Base-by-base conservation (phyloP, 2,797 vertebrate species). In the Chaunax sp. region DNA sequence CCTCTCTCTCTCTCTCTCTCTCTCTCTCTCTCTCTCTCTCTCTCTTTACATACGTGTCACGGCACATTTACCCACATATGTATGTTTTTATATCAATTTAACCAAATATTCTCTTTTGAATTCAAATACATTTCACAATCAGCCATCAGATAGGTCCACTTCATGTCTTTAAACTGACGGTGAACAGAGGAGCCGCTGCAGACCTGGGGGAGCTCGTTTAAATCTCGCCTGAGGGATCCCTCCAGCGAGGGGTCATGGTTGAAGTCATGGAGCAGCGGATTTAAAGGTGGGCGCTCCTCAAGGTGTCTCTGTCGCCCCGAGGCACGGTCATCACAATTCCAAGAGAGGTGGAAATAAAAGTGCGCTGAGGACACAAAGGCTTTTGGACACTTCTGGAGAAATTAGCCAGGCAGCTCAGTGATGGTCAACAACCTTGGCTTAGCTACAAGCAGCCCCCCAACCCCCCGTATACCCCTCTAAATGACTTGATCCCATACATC, bases 121-220 rank as follows among this genome's bases (percentile, higher is more conserved):
- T 83, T 86, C 72, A 66, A 73, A 86, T 80, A 65, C 15, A 40
- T 60, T 68, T 57, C 44, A 73, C 81, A 72, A 81, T 78, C 69
- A 80, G 30, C n/a, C 85, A 69, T 81, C 85, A 86, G 63, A 83
- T 66, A 71, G 45, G 77, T 43, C 69, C 75, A 58, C 79, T 83
- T 85, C 83, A 71, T 5, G 60, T 69, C 80, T 90, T 81, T 66
- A 44, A 79, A 82, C 75, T 78, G 15, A 82, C 69, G 85, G 77
- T 71, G 78, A 82, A 78, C 45, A 75, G 83, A 77, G 78, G 69
- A 78, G 73, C 75, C 55, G 56, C 78, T 7, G 69, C 51, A 61
- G 90, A 93, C 93, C 93, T 92, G 85, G 77, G 94, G 93, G 93
- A 95, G 92, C 94, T 95, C 93, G 92, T 95, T 95, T 94, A 95